Base-by-base conservation (phyloP, 2,797 vertebrate genomes). In the Lophotriccus pileatus region DNA sequence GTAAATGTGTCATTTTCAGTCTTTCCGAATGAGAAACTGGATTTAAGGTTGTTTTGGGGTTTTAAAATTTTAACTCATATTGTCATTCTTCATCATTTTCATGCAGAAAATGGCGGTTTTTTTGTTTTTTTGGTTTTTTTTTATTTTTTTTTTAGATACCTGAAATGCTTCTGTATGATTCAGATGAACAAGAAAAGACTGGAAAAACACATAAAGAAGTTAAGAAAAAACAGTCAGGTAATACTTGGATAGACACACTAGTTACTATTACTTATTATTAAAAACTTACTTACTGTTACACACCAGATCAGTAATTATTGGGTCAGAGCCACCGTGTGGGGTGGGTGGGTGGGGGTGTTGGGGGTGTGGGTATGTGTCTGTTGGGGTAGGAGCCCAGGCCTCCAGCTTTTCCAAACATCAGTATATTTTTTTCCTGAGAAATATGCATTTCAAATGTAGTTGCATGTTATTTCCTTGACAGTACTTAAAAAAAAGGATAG, bases 121-220 rank as follows among this genome's bases (percentile, higher is more conserved):
- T 14, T 14, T n/a, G n/a, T n/a, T n/a, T n/a, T n/a, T n/a, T n/a
- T n/a, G n/a, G n/a, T n/a, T n/a, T n/a, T n/a, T n/a, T n/a, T n/a
- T n/a, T n/a, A n/a, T n/a, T n/a, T 91, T 43, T 94, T 97, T 97
- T 97, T 87, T 93, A 99, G 99, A 99, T 99, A 97, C 99, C 99
- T 47, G 98, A 99, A 97, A 98, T 99, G 98, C 97, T 99, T 89
- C 94, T 99, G 46, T 95, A 24, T 87, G 98, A 98, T 95, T 97
- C 90, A 72, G 95, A 94, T 82, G 96, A 94, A 81, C 97, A 96
- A 89, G 97, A 96, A 36, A 97, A 98, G 47, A 94, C 86, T 53
- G 95, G 58, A 74, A 98, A 97, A 90, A 89, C 82, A 83, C 96
- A 96, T 49, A 98, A 97, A 46, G 97, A 97, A 60, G 87, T 78